phyloP scores from a whole-genome alignment of 2,797 vertebrate species.

The Orestias chungarensis region DNA sequence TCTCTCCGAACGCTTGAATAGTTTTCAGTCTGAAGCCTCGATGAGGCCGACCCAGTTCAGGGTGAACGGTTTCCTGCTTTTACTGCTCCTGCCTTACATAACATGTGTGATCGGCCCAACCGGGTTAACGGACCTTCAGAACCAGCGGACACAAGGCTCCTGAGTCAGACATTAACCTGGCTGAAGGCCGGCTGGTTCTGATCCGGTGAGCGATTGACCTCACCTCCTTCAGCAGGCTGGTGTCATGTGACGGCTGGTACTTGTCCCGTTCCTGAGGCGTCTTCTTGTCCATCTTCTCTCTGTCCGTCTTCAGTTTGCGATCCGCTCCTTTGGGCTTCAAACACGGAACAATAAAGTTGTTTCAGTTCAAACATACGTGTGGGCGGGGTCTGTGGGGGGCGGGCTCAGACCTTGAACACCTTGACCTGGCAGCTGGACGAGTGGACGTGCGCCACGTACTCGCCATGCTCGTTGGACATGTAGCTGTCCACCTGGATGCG shows the following conservation, averaged over 20 bases:
- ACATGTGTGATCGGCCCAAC: constrained; percentile 4
- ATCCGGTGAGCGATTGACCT: constrained; percentile 14
- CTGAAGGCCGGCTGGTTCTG: background rate
- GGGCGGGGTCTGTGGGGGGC: no score
- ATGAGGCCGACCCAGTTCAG: background rate
- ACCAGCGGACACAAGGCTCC: background rate
- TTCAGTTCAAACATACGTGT: no score
- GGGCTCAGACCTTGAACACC: constrained; percentile 99
- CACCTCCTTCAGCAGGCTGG: constrained; percentile 91
- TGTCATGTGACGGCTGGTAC: constrained; percentile 90
- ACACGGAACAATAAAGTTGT: background rate
- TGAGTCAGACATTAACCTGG: constrained; percentile 45
- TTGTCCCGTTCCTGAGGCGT: constrained; percentile 89
- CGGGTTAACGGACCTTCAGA: constrained; percentile 16
- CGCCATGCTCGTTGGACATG: constrained; percentile 86
- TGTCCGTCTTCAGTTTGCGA: constrained; percentile 95
- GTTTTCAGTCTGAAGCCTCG: no score
- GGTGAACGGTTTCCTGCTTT: background rate
- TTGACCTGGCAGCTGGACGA: constrained; percentile 98
- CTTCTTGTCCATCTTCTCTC: constrained; percentile 94
- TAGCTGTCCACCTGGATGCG: constrained; percentile 95
- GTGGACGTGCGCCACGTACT: constrained; percentile 89
- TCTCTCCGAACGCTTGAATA: no score
- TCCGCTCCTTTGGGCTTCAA: constrained; percentile 95
- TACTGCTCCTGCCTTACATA: background rate